Evolutionary conservation across 2,888 invertebrate species (phyloP).

Genomic region (Corythucha ciliata): DNA sequence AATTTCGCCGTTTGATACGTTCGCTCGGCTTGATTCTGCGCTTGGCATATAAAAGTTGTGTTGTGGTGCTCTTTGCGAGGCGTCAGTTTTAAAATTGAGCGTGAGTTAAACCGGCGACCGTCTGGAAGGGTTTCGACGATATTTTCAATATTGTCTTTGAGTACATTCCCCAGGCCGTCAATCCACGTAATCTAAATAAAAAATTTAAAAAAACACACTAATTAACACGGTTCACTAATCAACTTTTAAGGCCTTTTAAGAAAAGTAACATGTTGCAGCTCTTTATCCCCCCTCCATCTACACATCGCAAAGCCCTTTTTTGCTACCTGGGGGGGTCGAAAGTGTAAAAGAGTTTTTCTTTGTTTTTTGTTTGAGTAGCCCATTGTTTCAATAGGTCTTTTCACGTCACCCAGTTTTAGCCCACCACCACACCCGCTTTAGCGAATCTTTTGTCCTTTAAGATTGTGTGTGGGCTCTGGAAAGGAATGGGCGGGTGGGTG

Average conservation of each 20-base stretch:
- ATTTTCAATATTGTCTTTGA: slow-evolving; percentile 70
- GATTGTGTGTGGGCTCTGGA: too few relatives aligned
- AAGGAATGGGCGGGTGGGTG: too few relatives aligned
- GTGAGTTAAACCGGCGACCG: slow-evolving; percentile 73
- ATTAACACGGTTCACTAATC: slow-evolving; percentile 5
- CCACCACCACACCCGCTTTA: too few relatives aligned
- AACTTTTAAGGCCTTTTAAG: neutral
- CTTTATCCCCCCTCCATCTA: too few relatives aligned
- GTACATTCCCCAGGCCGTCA: slow-evolving; percentile 75
- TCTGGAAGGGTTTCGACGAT: slow-evolving; percentile 62
- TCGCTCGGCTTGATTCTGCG: slow-evolving; percentile 81
- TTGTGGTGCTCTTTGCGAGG: slow-evolving; percentile 84
- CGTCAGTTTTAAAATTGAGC: slow-evolving; percentile 70
- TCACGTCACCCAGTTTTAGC: too few relatives aligned
- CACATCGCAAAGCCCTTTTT: too few relatives aligned
- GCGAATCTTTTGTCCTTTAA: too few relatives aligned
- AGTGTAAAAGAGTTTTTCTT: too few relatives aligned
- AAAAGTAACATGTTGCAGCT: slow-evolving; percentile 1
- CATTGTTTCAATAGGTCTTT: too few relatives aligned
- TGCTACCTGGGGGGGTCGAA: too few relatives aligned
- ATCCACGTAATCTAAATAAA: slow-evolving; percentile 75
- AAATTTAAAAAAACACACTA: slow-evolving; percentile 8
- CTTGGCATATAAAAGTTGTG: slow-evolving; percentile 84
- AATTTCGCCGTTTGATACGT: slow-evolving; percentile 73
- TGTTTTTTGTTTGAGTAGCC: too few relatives aligned